Base-by-base conservation (phyloP, 2,797 vertebrate species). In the Lepus townsendii region DNA sequence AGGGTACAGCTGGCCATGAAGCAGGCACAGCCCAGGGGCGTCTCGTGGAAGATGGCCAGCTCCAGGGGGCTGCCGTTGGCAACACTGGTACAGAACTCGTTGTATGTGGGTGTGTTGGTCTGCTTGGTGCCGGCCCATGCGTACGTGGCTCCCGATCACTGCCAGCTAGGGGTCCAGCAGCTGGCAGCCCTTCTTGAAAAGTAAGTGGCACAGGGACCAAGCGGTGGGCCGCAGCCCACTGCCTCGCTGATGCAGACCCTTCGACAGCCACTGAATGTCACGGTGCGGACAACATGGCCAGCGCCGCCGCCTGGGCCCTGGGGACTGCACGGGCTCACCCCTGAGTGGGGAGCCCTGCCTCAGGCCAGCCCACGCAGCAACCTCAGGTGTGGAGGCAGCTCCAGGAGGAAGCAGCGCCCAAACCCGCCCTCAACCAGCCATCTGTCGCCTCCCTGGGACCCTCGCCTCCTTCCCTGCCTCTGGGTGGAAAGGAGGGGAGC, bases 1-100 rank as follows among this genome's bases (percentile, higher is more conserved):
- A 99, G 97, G 69, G 97, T 99, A 97, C 99, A 99, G 98, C 99
- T 99, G 94, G 99, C 99, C 97, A 99, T 99, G 17, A 99, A 99
- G 98, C 99, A 99, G 75, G 99, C 99, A 65, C 99, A 99, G 27
- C 99, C 99, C 65, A 99, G 99, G 2, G 99, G 99, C 17, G 99
- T 99, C 94, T 99, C 99, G 79, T 99, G 99, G 97, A 99, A 99
- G 9, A 99, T 99, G 0, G 99, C 99, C 95, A 99, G 95, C 97
- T 99, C 99, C 26, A 99, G 97, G 71, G 98, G 98, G 1, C 97
- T 98, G 3, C 99, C 99, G 50, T 99, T 97, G 77, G 95, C 98
- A 50, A 99, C 99, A 35, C 98, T 98, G 57, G 99, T 97, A 38
- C 98, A 98, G 98, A 99, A 99, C 98, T 99, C 99, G 84, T 99